Evolutionary conservation across 2,113 vertebrate species (phyloP), one percentile per base, ranked within the genome.

Genomic region (Corythaixoides concolor): DNA sequence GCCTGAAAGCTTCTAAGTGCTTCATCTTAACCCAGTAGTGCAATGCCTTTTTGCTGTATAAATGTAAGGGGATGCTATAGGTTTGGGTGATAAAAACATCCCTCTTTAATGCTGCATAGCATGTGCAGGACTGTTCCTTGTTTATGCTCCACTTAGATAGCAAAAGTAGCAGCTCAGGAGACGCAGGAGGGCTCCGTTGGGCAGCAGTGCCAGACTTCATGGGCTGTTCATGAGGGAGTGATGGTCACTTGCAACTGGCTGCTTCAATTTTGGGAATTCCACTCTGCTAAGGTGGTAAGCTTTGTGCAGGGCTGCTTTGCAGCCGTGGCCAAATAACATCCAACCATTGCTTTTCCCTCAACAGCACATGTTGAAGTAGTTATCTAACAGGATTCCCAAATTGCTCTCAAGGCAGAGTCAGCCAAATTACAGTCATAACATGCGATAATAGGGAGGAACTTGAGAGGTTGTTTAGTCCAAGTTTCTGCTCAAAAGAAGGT

Each of bases 141-240:
- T 41, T 77, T 32, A 63, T 37, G 43, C 30, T 68, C 15, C 21
- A 20, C 56, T 45, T 41, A 26, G 11, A 28, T 0, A 39, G 58
- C 45, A 58, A 43, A 88, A 85, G 27, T 8, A 30, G 52, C 47
- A 67, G 33, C 75, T 67, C 50, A 19, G 66, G 47, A 53, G 37
- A 60, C 43, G 11, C 24, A 39, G 64, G 55, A 85, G 39, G 22
- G 24, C 39, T 85, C 49, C 4, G 1, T 6, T 0, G 0, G 30
- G 27, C 62, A 79, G 76, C 58, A 28, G 55, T n/a, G 37, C 68
- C 39, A 41, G 35, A 9, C 32, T 55, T 37, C 39, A 8, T 8
- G 35, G 39, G 68, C 55, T 69, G 37, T 18, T 62, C 26, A 5
- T 26, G 43, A 45, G 52, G 22, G 21, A 66, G 17, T 4, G 2